Conservation (phyloP, 2,888 invertebrate genomes). For the Julus scandinavius region DNA sequence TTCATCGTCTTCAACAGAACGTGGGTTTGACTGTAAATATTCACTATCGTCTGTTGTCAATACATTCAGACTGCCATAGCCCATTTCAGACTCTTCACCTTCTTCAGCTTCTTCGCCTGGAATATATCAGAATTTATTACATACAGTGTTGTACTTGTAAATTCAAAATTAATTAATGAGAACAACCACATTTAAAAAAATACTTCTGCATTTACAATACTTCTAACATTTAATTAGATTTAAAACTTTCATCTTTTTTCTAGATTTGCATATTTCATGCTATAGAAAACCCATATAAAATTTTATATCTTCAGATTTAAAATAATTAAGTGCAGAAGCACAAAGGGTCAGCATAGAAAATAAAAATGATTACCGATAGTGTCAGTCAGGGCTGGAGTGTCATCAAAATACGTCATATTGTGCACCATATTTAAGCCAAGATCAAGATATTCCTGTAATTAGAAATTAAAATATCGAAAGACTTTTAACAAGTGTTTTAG, state of each 20-base stretch:
- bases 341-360: too few species aligned
- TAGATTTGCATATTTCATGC: too few species aligned
- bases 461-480: neutral
- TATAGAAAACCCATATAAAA: too few species aligned
- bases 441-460: constrained; percentile 73
- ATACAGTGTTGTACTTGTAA: too few species aligned
- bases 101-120: constrained; percentile 52
- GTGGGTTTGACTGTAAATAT: constrained; percentile 52
- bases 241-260: neutral
- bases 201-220: too few species aligned
- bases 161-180: too few species aligned
- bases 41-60: constrained; percentile 57
- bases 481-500: too few species aligned
- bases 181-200: too few species aligned
- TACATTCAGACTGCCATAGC: constrained; percentile 58
- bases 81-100: constrained; percentile 59
- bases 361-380: constrained; percentile 45
- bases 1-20: constrained; percentile 37
- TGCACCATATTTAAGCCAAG: constrained; percentile 74
- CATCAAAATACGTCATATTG: constrained; percentile 71
- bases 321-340: too few species aligned
- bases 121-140: neutral
- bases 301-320: too few species aligned
- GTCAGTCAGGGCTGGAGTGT: constrained; percentile 48
- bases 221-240: too few species aligned